A percentile compares a stretch with the other conserved stretches of the same genome.
These are phyloP conservation scores for Sipha maydis DNA, from an alignment of 2,888 invertebrate species.

Conservation along the genomic window DNA sequence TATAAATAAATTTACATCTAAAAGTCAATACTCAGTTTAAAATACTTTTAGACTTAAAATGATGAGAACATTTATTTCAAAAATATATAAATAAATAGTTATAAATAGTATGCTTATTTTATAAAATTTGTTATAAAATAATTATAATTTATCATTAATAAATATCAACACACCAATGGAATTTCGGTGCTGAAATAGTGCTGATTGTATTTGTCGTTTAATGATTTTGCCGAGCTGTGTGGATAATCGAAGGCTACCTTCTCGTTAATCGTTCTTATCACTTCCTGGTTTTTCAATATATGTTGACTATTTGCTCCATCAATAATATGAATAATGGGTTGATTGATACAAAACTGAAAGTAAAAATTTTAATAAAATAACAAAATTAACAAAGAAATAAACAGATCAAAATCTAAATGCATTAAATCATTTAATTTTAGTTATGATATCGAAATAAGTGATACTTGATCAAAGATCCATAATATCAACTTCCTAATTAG, in stretches of 20 bases:
- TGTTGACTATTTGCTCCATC: neutral
- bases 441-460: neutral
- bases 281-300: neutral
- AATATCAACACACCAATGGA: neutral
- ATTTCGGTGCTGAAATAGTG: slow-evolving; percentile 14
- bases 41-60: neutral
- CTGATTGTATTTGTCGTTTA: slow-evolving; percentile 34
- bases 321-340: neutral
- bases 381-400: neutral
- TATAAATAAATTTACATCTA: too few relatives aligned
- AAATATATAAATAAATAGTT: slow-evolving; percentile 2
- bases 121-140: neutral
- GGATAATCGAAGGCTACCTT: slow-evolving; percentile 39
- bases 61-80: neutral
- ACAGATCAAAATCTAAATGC: too few relatives aligned
- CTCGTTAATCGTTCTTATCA: slow-evolving; percentile 40
- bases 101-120: slow-evolving; percentile 1
- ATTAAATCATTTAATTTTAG: too few relatives aligned
- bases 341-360: slow-evolving; percentile 21
- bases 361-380: neutral
- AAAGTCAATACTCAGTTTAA: neutral
- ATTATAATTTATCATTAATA: neutral
- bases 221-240: neutral
- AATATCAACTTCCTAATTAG: too few relatives aligned
- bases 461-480: too few relatives aligned